Base-by-base conservation (phyloP, 1,140 invertebrate species). In the Araneus ventricosus region DNA sequence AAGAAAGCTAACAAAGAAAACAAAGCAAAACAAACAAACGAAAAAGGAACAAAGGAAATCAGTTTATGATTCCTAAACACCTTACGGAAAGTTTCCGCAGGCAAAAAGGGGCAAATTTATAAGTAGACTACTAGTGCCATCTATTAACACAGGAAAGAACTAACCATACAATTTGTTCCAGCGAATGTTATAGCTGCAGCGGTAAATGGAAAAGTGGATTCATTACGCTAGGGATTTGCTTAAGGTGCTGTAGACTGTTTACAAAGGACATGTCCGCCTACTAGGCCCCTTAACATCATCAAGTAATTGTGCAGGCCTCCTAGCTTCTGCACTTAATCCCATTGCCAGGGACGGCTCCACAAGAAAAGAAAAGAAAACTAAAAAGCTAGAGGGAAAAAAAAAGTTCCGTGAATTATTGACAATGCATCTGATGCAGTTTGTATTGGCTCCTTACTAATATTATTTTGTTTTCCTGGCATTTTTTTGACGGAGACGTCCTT, bases 181-280 rank as follows among this genome's bases (percentile, higher is more conserved):
- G 37, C 86, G 59, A 24, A 27, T 27, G 63, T 86, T 86, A 92
- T 63, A 70, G 82, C 37, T 7, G 37, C 17, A 39, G 27, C 80
- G 75, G 75, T 61, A 75, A 75, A 89, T 89, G n/a, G 41, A 34
- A 61, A 82, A 91, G 70, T 91, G 79, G 89, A 84, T 61, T 61
- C 79, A 37, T 91, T 84, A 63, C 90, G 82, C 90, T 30, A 70
- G 90, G 90, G 90, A 92, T 70, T 92, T 86, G 59, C 59, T 86
- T 30, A 34, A 92, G 90, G 90, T 86, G 90, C 59, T 70, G 82
- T 92, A 84, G 41, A 86, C 80, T 86, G 82, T 86, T 86, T 92
- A 92, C 90, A 92, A 92, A 92, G 82, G 79, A 92, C 90, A 86
- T 92, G 82, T 80, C 61, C 59, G 90, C 90, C 75, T 37, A 82